Evolutionary conservation across 2,888 invertebrate species (phyloP).

Genomic region (Apeira syringaria): DNA sequence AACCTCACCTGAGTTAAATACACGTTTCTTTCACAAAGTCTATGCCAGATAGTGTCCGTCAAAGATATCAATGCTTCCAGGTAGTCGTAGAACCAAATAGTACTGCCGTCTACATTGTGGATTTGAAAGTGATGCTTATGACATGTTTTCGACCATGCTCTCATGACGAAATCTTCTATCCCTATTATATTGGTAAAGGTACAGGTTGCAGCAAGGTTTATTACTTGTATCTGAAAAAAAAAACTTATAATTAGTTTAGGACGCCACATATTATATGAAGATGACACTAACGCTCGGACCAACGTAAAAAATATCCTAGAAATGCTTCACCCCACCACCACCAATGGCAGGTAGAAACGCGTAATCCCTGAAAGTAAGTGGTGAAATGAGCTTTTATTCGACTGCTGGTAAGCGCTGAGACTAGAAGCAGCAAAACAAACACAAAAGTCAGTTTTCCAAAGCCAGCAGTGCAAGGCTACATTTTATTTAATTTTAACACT

Average conservation of each 20-base stretch:
- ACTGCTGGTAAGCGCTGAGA: no score
- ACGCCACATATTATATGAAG: no score
- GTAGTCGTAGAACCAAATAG: constrained; percentile 52
- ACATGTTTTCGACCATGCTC: constrained; percentile 55
- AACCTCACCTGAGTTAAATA: constrained; percentile 48
- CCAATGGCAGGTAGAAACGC: no score
- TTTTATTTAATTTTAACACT: no score
- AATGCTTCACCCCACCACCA: no score
- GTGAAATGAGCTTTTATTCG: no score
- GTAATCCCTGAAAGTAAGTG: no score
- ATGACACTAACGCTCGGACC: no score
- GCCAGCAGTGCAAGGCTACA: no score
- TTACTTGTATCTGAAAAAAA: constrained; percentile 48
- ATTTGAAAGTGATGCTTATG: constrained; percentile 35
- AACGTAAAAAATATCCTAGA: no score
- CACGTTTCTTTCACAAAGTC: constrained; percentile 35
- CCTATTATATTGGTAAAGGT: constrained; percentile 36
- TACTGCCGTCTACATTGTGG: constrained; percentile 33
- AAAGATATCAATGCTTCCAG: constrained; percentile 47
- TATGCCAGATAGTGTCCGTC: constrained; percentile 41
- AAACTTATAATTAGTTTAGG: background rate
- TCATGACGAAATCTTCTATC: constrained; percentile 43
- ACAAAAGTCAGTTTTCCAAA: no score
- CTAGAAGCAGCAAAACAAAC: no score
- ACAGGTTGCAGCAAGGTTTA: constrained; percentile 54